These are phyloP conservation scores for Flexamia atlantica DNA, from an alignment of 2,888 invertebrate species.

Conservation along the genomic window DNA sequence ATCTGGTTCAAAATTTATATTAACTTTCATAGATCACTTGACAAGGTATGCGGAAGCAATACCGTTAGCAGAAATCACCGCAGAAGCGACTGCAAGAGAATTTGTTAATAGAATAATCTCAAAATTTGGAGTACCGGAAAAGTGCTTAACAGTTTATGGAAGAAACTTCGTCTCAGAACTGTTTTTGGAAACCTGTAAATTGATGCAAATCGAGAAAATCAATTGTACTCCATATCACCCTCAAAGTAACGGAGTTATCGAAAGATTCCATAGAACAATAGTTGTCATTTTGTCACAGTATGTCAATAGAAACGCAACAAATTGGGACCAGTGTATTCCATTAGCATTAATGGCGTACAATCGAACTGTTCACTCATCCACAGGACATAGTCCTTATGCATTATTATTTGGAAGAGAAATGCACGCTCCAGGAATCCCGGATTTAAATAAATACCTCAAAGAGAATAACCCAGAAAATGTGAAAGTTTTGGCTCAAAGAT, in stretches of 20 bases:
- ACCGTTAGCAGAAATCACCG: constrained; percentile 7
- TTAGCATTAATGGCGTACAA: constrained; percentile 39
- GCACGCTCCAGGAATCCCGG: no score
- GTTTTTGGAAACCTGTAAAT: constrained; percentile 69
- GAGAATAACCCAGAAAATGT: no score
- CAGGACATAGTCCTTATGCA: background rate
- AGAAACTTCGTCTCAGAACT: constrained; percentile 72
- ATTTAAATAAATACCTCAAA: no score
- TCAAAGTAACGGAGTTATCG: constrained; percentile 71
- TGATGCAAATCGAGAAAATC: no score
- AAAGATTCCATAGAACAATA: constrained; percentile 71
- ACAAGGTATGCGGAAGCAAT: no score
- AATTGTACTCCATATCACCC: constrained; percentile 69
- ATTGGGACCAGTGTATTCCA: no score
- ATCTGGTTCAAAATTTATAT: constrained; percentile 71
- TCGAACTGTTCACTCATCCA: background rate
- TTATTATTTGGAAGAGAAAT: no score
- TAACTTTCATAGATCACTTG: constrained; percentile 69
- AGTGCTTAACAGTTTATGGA: constrained; percentile 73
- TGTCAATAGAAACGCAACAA: no score
- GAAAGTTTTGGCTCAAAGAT: background rate
- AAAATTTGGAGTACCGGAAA: constrained; percentile 72
- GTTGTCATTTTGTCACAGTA: constrained; percentile 64
- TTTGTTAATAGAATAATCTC: constrained; percentile 65
- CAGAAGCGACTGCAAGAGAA: constrained; percentile 71